These are phyloP conservation scores for Leuctra nigra DNA, from an alignment of 2,888 invertebrate species.

Conservation along the genomic window DNA sequence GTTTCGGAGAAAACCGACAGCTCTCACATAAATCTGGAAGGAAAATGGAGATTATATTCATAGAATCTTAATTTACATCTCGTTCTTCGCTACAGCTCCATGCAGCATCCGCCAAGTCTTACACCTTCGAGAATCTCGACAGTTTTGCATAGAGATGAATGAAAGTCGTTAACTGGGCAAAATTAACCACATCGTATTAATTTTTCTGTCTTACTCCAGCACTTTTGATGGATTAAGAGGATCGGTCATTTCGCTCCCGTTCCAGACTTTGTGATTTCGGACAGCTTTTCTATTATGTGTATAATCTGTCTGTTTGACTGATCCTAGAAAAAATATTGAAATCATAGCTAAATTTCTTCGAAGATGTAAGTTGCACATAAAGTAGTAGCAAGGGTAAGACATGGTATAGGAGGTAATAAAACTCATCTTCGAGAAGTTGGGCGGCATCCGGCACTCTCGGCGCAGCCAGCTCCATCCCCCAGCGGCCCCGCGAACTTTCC, in stretches of 20 bases:
- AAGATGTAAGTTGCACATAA: not conserved
- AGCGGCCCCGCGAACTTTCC: not conserved
- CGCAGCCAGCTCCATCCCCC: not conserved
- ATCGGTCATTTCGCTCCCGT: too few species aligned
- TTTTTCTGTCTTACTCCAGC: constrained; percentile 2
- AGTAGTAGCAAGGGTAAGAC: not conserved
- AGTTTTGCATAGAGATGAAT: constrained; percentile 20
- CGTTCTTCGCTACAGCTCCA: not conserved
- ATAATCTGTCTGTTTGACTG: too few species aligned
- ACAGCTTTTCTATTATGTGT: too few species aligned
- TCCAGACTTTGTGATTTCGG: too few species aligned
- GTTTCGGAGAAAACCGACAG: constrained; percentile 8
- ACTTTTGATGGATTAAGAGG: too few species aligned
- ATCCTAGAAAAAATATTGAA: too few species aligned
- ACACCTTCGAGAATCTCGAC: not conserved
- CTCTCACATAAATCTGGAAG: constrained; percentile 21
- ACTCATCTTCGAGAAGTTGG: constrained; percentile 10
- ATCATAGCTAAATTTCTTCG: not conserved
- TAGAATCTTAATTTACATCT: constrained; percentile 24
- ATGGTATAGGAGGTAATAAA: constrained; percentile 19
- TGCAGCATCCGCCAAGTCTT: not conserved
- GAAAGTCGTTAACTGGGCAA: constrained; percentile 7
- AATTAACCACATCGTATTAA: constrained; percentile 15
- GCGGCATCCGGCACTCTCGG: not conserved
- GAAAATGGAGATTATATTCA: constrained; percentile 24